phyloP scores from a whole-genome alignment of 2,888 invertebrate species.

The Teinopalpus imperialis region DNA sequence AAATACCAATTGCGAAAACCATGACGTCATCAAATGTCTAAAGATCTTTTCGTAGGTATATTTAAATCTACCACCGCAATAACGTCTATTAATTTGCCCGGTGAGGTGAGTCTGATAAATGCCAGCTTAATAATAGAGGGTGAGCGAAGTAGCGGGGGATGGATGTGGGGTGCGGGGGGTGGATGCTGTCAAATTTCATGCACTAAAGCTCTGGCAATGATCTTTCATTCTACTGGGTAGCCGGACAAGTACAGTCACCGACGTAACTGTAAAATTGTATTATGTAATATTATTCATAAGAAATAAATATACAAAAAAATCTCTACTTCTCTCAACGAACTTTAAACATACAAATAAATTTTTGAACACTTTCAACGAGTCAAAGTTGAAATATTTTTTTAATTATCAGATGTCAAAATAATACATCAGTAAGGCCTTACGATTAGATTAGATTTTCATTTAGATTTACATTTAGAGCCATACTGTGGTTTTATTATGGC shows the following conservation, averaged over 20 bases:
- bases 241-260: slow-evolving; percentile 49
- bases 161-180: slow-evolving; percentile 30
- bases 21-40: slow-evolving; percentile 2
- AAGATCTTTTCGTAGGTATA: slow-evolving; percentile 48
- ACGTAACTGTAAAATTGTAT: not conserved
- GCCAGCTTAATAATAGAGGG: slow-evolving; percentile 52
- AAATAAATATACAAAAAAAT: no score
- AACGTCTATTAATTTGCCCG: slow-evolving; percentile 56
- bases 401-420: no score
- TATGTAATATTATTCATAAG: no score
- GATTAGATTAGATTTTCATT: no score
- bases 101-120: slow-evolving; percentile 54
- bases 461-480: no score
- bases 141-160: slow-evolving; percentile 29
- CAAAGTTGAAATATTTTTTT: no score
- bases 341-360: no score
- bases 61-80: slow-evolving; percentile 47
- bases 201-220: slow-evolving; percentile 59
- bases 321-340: no score
- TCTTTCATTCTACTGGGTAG: slow-evolving; percentile 46
- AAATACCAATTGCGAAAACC: no score
- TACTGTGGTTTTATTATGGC: no score
- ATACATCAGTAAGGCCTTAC: no score
- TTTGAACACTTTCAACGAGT: no score
- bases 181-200: slow-evolving; percentile 66